Base-by-base conservation (phyloP, 2,888 invertebrate genomes). In the Volucella zonaria region DNA sequence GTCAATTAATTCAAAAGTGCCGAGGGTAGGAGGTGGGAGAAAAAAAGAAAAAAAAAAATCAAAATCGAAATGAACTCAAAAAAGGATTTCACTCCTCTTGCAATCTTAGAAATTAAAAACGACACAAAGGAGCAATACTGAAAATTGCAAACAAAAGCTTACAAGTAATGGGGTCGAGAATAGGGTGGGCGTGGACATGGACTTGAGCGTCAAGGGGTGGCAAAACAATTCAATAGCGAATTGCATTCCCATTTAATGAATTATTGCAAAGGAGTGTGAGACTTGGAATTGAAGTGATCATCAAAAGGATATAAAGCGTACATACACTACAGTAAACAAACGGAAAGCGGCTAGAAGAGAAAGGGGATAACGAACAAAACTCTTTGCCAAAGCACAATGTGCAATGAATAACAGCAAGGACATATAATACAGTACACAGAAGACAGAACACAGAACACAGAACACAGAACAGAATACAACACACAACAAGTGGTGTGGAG, bases 91-190 rank as follows among this genome's bases (percentile, higher is more conserved):
- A 78, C 82, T 82, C 58, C 82, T 73, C 82, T 78, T 82, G 82
- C 78, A 78, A 82, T 82, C 82, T 82, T 82, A 78, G 74, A 82
- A 82, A 82, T 82, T 82, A 82, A 82, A 82, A 82, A 78, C 64
- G 78, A 78, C 82, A 82, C 82, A 82, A 82, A 82, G 82, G 74
- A 82, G 82, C 82, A 82, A 82, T 82, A 78, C 78, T 74, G 74
- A 79, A 78, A 82, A 82, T 82, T 82, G 78, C 82, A 82, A 82
- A 82, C 78, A 82, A 78, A 82, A 74, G 68, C 67, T 47, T 78
- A 78, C 78, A 62, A 31, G 6, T 6, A 82, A 82, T 82, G 73
- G 82, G 82, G 77, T 82, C 78, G 82, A 80, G 43, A 62, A 68
- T 75, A 49, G 40, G 52, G 51, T 61, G 66, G 59, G 38, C 15